These are phyloP conservation scores for Coendou prehensilis DNA, from an alignment of 2,797 vertebrate species.

Conservation along the genomic window DNA sequence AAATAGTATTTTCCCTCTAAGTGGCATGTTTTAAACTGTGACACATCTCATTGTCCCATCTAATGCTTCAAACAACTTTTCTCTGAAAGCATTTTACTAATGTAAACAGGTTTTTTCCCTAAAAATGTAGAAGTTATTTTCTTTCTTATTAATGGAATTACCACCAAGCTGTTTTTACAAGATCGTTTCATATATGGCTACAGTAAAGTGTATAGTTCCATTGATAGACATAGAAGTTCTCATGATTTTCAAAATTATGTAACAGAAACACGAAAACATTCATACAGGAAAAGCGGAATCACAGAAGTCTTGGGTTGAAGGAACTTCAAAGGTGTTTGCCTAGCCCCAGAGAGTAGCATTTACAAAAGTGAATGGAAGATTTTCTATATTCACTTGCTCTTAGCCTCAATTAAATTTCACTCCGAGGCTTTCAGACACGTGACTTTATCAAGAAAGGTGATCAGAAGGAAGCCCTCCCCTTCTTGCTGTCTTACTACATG, in stretches of 20 bases:
- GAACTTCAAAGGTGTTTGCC: too few species aligned
- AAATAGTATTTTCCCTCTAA: neutral
- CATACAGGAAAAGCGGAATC: neutral
- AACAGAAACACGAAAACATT: neutral
- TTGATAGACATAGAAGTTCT: neutral
- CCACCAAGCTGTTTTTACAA: slow-evolving; percentile 32
- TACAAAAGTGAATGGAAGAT: neutral
- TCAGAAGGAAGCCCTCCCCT: neutral
- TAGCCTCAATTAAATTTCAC: neutral
- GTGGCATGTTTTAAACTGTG: neutral
- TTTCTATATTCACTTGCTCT: neutral
- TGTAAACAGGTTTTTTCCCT: neutral
- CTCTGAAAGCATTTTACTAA: neutral
- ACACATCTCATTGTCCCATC: neutral
- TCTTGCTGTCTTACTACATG: neutral
- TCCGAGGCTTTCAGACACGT: neutral
- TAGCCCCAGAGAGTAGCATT: neutral
- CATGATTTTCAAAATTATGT: neutral
- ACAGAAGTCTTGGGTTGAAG: neutral
- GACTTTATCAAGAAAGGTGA: neutral
- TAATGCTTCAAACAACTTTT: neutral
- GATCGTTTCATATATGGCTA: neutral
- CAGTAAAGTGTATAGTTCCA: neutral
- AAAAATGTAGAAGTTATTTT: neutral
- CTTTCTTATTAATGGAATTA: neutral